Evolutionary conservation across 2,113 vertebrate genomes (phyloP).

Genomic region (Hydrochoerus hydrochaeris): DNA sequence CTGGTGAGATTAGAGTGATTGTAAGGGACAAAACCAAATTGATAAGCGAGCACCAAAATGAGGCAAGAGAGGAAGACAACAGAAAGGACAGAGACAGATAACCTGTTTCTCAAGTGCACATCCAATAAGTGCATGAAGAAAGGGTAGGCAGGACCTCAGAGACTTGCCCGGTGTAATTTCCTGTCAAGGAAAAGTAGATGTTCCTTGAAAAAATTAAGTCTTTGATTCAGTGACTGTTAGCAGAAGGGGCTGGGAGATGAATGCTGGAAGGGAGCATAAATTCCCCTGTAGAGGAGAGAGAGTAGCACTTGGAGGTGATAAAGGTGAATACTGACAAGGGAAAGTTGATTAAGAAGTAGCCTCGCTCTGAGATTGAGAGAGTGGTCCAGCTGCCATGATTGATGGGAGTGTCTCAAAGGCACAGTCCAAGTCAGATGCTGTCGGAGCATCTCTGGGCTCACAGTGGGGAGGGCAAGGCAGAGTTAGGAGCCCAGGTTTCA

Average conservation of each 20-base stretch:
- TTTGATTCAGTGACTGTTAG: slow-evolving; percentile 69
- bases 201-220: slow-evolving; percentile 74
- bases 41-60: slow-evolving; percentile 49
- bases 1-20: slow-evolving; percentile 49
- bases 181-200: slow-evolving; percentile 68
- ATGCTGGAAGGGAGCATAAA: slow-evolving; percentile 68
- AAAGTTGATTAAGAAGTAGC: slow-evolving; percentile 62
- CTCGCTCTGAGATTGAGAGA: slow-evolving; percentile 14
- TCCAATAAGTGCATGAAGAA: slow-evolving; percentile 43
- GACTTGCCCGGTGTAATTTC: slow-evolving; percentile 75
- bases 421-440: not conserved
- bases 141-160: slow-evolving; percentile 62
- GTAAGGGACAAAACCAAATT: slow-evolving; percentile 74
- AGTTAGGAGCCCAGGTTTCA: not conserved
- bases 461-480: not conserved
- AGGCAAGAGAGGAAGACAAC: slow-evolving; percentile 48
- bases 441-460: not conserved
- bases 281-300: slow-evolving; percentile 56
- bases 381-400: not conserved
- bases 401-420: slow-evolving; percentile 7
- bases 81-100: slow-evolving; percentile 75
- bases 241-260: slow-evolving; percentile 67
- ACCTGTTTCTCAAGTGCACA: slow-evolving; percentile 69
- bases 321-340: slow-evolving; percentile 60
- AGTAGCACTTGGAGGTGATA: slow-evolving; percentile 11